Conservation (phyloP, 2,797 vertebrate genomes). For the Catamblyrhynchus diadema region DNA sequence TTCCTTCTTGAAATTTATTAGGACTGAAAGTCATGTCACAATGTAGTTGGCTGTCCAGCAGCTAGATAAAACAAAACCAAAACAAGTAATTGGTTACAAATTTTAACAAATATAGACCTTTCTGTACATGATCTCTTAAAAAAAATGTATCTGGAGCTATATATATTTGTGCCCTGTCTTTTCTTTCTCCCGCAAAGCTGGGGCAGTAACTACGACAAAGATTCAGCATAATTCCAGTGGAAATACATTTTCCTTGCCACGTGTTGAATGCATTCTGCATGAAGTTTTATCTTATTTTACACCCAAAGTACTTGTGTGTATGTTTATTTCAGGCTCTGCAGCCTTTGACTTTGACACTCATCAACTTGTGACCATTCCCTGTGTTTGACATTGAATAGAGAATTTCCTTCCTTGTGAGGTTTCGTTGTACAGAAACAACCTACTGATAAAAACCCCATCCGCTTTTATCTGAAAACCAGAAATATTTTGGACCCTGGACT, state of each 20-base stretch:
- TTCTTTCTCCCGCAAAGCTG: neutral
- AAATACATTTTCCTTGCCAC: neutral
- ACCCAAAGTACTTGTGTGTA: neutral
- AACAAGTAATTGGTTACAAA: neutral
- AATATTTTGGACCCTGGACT: neutral
- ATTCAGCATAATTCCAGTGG: neutral
- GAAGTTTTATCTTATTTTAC: neutral
- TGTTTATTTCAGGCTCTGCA: neutral
- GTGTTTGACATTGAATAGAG: neutral
- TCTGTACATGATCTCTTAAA: neutral
- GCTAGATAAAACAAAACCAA: slow-evolving; percentile 74
- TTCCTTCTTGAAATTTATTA: slow-evolving; percentile 49
- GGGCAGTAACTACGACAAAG: neutral
- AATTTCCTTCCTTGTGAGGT: neutral
- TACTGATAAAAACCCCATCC: neutral
- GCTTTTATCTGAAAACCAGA: neutral
- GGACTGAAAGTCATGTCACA: slow-evolving; percentile 80
- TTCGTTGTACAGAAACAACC: neutral
- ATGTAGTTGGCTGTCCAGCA: slow-evolving; percentile 94
- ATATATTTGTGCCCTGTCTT: neutral
- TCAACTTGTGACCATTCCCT: neutral
- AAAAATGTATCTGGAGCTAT: neutral
- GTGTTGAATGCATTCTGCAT: neutral
- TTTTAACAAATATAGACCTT: neutral
- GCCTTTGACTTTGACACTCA: neutral